A percentile compares a stretch with the other conserved stretches of the same genome.
phyloP scores from a whole-genome alignment of 2,797 vertebrate genomes.

The Coilia nasus region DNA sequence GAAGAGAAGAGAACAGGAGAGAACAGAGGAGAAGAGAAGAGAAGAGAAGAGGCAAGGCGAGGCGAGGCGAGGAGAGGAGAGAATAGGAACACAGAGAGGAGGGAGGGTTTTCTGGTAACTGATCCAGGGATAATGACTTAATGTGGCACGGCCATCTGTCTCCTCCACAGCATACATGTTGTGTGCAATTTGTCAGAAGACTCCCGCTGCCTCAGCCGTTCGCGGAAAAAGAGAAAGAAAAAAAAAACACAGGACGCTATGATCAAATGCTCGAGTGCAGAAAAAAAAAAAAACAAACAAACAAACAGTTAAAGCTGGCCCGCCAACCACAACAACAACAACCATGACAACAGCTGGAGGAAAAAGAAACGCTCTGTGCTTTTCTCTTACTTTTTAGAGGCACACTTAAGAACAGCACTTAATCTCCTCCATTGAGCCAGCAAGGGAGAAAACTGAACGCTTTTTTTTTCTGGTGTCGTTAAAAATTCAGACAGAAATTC shows the following conservation, averaged over 20 bases:
- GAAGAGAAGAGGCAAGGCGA: not conserved
- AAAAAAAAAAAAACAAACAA: not conserved
- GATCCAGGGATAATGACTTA: constrained; percentile 61
- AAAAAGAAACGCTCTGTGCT: not conserved
- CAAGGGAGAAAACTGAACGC: not conserved
- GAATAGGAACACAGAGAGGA: not conserved
- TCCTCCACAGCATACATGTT: constrained; percentile 55
- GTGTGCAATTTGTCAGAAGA: constrained; percentile 63
- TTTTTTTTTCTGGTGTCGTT: not conserved
- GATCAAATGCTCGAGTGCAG: not conserved
- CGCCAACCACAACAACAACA: not conserved
- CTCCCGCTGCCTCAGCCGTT: constrained; percentile 57
- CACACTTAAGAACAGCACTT: constrained; percentile 10
- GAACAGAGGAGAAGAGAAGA: not conserved
- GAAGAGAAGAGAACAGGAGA: not conserved
- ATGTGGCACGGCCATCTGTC: constrained; percentile 67
- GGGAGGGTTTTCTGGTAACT: constrained; percentile 36
- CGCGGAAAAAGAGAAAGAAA: constrained; percentile 47
- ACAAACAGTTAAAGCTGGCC: constrained; percentile 11
- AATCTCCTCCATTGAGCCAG: not conserved
- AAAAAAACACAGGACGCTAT: not conserved
- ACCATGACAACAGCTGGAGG: not conserved
- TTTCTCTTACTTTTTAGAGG: not conserved
- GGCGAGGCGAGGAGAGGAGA: not conserved
- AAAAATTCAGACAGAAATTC: constrained; percentile 4